Conservation (phyloP, 2,113 vertebrate genomes). For the Eira barbara region DNA sequence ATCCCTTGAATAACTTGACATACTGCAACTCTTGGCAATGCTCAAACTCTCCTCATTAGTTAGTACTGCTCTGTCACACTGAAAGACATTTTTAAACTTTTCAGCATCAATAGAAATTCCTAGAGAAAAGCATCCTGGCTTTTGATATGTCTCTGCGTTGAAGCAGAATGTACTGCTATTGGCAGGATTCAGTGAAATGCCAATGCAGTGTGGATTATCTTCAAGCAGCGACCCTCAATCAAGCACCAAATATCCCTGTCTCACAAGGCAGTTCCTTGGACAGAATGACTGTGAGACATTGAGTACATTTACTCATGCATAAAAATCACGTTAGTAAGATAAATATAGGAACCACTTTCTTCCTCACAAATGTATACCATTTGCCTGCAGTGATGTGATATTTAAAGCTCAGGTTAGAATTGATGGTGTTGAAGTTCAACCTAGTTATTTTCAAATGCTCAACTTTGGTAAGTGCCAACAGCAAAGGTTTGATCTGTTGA, state of each 20-base stretch:
- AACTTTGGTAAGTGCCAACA: not conserved
- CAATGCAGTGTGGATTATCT: not conserved
- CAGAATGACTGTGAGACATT: not conserved
- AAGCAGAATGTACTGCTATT: not conserved
- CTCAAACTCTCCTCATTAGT: not conserved
- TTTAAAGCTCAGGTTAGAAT: constrained; percentile 26
- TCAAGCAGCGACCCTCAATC: not conserved
- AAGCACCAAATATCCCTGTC: not conserved
- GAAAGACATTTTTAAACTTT: not conserved
- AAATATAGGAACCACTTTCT: not conserved
- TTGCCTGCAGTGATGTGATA: not conserved
- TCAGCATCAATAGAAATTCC: not conserved
- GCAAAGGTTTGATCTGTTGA: not conserved
- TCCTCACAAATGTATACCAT: not conserved
- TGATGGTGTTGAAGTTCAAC: constrained; percentile 28
- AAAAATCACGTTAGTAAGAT: not conserved
- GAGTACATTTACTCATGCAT: not conserved
- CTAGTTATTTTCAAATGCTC: constrained; percentile 29
- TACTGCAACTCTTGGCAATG: not conserved
- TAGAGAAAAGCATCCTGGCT: not conserved
- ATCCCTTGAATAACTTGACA: not conserved
- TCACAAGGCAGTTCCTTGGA: not conserved
- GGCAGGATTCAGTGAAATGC: constrained; percentile 12
- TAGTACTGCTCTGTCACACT: not conserved
- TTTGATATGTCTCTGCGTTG: not conserved